Percentiles rank a stretch among this genome's conserved stretches.
Evolutionary conservation across 2,888 invertebrate species (phyloP).

Genomic region (Actias luna): DNA sequence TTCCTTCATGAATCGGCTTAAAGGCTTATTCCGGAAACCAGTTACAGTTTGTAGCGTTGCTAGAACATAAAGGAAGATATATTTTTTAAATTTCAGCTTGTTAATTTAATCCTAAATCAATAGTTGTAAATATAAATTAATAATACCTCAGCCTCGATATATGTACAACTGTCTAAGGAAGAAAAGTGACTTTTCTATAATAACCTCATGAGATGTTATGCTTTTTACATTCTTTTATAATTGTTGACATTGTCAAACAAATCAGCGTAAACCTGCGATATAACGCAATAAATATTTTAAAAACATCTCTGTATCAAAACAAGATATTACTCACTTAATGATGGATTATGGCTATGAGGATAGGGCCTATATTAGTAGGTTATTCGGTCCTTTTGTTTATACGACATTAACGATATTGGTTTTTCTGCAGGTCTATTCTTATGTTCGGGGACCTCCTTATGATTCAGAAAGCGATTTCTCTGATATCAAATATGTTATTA

Average conservation of each 20-base stretch:
- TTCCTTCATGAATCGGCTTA: too few relatives aligned
- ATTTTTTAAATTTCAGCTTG: too few relatives aligned
- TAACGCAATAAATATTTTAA: background rate
- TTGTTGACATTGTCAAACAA: slow-evolving; percentile 20
- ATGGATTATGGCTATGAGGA: slow-evolving; percentile 51
- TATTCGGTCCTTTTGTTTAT: slow-evolving; percentile 65
- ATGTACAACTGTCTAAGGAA: background rate
- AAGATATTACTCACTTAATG: background rate
- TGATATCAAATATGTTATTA: slow-evolving; percentile 64
- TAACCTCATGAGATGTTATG: background rate
- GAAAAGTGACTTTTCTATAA: background rate
- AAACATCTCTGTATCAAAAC: background rate
- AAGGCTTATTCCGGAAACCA: too few relatives aligned
- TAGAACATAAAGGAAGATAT: too few relatives aligned
- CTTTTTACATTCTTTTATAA: slow-evolving; percentile 18
- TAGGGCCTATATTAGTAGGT: slow-evolving; percentile 39
- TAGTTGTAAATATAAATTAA: too few relatives aligned
- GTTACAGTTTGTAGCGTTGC: too few relatives aligned
- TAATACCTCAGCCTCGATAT: too few relatives aligned
- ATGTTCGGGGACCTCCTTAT: slow-evolving; percentile 50
- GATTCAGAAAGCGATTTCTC: slow-evolving; percentile 57
- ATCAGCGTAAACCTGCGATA: slow-evolving; percentile 9
- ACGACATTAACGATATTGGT: slow-evolving; percentile 52
- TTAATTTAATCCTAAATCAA: too few relatives aligned
- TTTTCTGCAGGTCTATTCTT: slow-evolving; percentile 62